A percentile compares a stretch with the other conserved stretches of the same genome.
phyloP scores from a whole-genome alignment of 1,140 invertebrate genomes.

The Phymorhynchus buccinoides region DNA sequence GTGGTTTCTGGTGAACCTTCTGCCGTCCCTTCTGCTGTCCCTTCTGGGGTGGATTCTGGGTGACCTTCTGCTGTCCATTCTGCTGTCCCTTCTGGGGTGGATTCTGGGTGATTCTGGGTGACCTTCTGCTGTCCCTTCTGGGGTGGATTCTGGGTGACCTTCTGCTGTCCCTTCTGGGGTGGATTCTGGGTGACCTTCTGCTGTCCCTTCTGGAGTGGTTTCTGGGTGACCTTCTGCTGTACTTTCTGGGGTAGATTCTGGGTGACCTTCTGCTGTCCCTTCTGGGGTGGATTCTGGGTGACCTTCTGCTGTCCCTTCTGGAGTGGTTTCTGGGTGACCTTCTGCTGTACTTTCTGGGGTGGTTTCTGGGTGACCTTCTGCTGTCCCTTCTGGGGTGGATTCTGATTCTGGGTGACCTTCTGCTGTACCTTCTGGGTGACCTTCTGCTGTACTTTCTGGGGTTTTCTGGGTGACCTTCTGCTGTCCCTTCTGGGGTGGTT shows the following conservation, averaged over 20 bases:
- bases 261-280: constrained; percentile 10
- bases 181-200: background rate
- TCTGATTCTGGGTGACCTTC: constrained; percentile 31
- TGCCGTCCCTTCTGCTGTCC: no score
- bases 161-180: background rate
- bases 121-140: no score
- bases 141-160: background rate
- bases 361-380: no score
- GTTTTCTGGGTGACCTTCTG: background rate
- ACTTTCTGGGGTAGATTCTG: background rate
- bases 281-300: background rate
- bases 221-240: background rate
- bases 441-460: constrained; percentile 20
- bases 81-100: background rate
- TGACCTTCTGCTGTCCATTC: no score
- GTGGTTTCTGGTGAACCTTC: no score
- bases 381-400: constrained; percentile 32
- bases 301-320: constrained; percentile 64
- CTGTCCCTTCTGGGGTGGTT: background rate
- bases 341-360: constrained; percentile 30
- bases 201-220: background rate
- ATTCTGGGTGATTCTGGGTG: no score
- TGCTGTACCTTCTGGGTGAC: background rate
- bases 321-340: constrained; percentile 57
- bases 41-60: no score